Conservation (phyloP, 2,797 vertebrate genomes). For the Neostethus bicornis region DNA sequence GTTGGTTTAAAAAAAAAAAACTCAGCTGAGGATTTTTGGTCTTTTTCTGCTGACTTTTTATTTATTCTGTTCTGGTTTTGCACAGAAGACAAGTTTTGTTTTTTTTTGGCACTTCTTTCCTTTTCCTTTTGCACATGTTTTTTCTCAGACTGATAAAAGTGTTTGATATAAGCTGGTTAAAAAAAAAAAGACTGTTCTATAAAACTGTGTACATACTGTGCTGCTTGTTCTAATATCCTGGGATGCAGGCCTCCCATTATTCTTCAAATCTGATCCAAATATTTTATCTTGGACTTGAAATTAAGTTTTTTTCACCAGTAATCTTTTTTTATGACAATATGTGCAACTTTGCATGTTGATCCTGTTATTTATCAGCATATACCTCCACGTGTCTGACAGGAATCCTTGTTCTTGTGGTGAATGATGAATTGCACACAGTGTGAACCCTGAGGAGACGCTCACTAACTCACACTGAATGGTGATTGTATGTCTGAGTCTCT, state of each 20-base stretch:
- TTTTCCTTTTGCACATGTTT: constrained; percentile 57
- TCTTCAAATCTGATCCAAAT: constrained; percentile 43
- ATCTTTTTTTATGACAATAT: constrained; percentile 27
- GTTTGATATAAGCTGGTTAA: constrained; percentile 51
- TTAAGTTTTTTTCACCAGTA: constrained; percentile 12
- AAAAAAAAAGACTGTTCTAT: constrained; percentile 53
- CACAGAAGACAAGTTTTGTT: no score
- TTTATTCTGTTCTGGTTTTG: no score
- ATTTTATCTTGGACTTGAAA: constrained; percentile 41
- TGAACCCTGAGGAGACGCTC: constrained; percentile 21
- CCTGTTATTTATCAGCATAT: constrained; percentile 66
- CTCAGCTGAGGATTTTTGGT: no score
- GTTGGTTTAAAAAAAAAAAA: no score
- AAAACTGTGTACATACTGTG: constrained; percentile 29
- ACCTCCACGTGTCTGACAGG: constrained; percentile 63
- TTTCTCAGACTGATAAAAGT: constrained; percentile 36
- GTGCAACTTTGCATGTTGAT: constrained; percentile 63
- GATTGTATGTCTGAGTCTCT: constrained; percentile 26
- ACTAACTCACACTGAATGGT: constrained; percentile 15
- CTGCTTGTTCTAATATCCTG: constrained; percentile 27
- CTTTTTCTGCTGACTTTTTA: no score
- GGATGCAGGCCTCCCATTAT: constrained; percentile 73
- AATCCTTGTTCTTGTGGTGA: constrained; percentile 38
- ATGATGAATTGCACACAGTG: constrained; percentile 52
- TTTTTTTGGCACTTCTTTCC: constrained; percentile 26